phyloP scores from a whole-genome alignment of 2,888 invertebrate species.

The Parnassius apollo region DNA sequence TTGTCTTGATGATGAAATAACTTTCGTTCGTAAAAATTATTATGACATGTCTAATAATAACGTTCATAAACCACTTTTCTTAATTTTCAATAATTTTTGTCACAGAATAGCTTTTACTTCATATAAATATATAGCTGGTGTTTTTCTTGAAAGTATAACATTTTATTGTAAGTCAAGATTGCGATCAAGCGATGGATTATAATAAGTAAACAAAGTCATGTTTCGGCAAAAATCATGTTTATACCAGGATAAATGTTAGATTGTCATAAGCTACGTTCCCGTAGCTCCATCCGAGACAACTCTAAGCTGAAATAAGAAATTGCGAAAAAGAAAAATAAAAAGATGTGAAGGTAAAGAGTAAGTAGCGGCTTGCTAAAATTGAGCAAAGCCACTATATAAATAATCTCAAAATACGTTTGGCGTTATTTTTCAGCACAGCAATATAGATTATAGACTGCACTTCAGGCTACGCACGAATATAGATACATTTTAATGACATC shows the following conservation, averaged over 20 bases:
- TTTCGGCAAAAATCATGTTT: not conserved
- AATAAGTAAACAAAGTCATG: not conserved
- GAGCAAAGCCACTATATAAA: not conserved
- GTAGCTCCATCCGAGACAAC: not conserved
- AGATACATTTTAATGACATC: no score
- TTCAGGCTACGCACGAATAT: not conserved
- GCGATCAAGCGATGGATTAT: no score
- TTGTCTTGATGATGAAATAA: no score
- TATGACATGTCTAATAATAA: no score
- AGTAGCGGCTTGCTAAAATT: not conserved
- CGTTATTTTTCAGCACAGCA: not conserved
- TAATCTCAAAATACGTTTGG: not conserved
- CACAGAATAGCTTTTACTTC: no score
- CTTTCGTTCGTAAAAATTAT: no score
- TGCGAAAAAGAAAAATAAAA: not conserved
- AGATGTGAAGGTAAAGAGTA: not conserved
- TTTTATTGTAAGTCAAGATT: no score
- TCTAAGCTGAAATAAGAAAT: not conserved
- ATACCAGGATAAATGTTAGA: constrained; percentile 6
- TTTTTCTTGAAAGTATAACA: no score
- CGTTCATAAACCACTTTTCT: no score
- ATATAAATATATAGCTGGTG: no score
- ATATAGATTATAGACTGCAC: not conserved
- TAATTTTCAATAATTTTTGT: no score
- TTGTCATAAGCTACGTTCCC: not conserved